Percentiles rank a stretch among this genome's conserved stretches.
phyloP scores from a whole-genome alignment of 2,888 invertebrate genomes.

The Drosophila nigricruria region DNA sequence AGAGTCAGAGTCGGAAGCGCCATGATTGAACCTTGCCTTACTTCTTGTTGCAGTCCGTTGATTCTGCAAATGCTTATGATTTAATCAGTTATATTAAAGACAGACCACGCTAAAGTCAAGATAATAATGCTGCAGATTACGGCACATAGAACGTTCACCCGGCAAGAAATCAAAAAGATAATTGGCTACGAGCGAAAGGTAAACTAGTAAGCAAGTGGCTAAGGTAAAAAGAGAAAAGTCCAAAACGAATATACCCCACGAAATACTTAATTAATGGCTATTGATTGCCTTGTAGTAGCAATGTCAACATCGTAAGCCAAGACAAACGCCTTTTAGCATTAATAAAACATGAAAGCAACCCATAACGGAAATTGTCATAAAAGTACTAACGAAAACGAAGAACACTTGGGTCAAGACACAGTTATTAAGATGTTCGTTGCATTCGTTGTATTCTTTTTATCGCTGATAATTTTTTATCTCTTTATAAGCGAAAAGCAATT shows the following conservation, averaged over 20 bases:
- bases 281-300: conserved; percentile 29
- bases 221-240: neutral
- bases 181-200: conserved; percentile 58
- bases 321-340: conserved; percentile 40
- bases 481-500: conserved; percentile 66
- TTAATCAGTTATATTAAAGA: conserved; percentile 53
- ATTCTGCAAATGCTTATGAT: conserved; percentile 39
- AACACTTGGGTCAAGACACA: conserved; percentile 27
- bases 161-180: conserved; percentile 51
- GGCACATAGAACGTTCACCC: conserved; percentile 22
- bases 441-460: conserved; percentile 69
- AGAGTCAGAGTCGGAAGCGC: conserved; percentile 42
- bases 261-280: conserved; percentile 20
- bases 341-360: conserved; percentile 36
- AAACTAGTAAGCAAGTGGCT: neutral
- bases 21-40: conserved; percentile 61
- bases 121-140: conserved; percentile 65
- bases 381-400: neutral
- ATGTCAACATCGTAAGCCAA: conserved; percentile 17
- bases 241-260: neutral
- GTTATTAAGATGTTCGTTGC: conserved; percentile 64
- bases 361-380: conserved; percentile 10
- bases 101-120: conserved; percentile 30
- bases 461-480: conserved; percentile 78
- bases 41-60: conserved; percentile 16